Evolutionary conservation across 2,888 invertebrate species (phyloP).

Genomic region (Hoplodrina blanda): DNA sequence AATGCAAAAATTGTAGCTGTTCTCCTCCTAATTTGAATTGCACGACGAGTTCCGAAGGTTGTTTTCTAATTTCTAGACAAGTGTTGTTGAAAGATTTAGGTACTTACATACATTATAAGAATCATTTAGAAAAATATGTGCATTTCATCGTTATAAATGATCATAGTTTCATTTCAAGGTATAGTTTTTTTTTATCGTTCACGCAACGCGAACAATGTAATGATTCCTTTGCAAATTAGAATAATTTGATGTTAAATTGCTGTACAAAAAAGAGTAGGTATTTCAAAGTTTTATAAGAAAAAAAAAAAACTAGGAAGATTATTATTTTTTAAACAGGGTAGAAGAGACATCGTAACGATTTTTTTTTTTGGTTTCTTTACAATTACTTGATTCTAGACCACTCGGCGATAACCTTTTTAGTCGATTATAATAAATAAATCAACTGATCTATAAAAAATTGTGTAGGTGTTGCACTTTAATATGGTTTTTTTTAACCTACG

Average conservation of each 20-base stretch:
- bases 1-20: neutral
- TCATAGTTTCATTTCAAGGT: neutral
- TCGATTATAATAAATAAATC: too few species aligned
- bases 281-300: neutral
- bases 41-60: neutral
- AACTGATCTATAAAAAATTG: too few species aligned
- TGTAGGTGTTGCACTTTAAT: too few species aligned
- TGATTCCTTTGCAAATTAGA: slow-evolving; percentile 11
- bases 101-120: neutral
- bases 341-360: too few species aligned
- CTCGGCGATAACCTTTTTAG: too few species aligned
- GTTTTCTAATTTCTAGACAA: neutral
- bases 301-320: too few species aligned
- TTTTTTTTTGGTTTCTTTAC: too few species aligned
- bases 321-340: too few species aligned
- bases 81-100: neutral
- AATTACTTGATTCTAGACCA: too few species aligned
- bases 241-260: slow-evolving; percentile 8
- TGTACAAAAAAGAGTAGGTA: neutral
- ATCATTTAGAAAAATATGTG: slow-evolving; percentile 2
- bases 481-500: too few species aligned
- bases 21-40: neutral
- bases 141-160: slow-evolving; percentile 18
- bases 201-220: slow-evolving; percentile 33
- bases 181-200: slow-evolving; percentile 27